phyloP scores from a whole-genome alignment of 2,888 invertebrate genomes.

The Thecophora atra region DNA sequence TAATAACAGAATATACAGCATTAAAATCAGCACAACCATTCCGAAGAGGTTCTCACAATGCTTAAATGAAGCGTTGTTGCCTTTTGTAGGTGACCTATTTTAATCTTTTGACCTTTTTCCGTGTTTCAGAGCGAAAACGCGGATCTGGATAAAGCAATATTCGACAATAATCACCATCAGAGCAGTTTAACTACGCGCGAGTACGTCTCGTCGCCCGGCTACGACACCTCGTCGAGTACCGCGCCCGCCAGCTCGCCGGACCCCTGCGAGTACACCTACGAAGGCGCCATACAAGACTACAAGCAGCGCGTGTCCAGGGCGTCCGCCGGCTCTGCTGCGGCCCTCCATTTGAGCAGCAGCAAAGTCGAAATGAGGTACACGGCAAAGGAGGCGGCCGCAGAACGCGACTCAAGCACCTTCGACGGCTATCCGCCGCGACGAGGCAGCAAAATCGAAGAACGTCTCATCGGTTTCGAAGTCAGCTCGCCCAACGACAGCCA shows the following conservation, averaged over 20 bases:
- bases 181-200: slow-evolving; percentile 55
- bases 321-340: slow-evolving; percentile 35
- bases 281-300: slow-evolving; percentile 87
- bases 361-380: slow-evolving; percentile 45
- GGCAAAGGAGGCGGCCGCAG: slow-evolving; percentile 67
- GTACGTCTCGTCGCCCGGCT: slow-evolving; percentile 68
- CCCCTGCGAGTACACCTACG: slow-evolving; percentile 85
- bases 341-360: slow-evolving; percentile 40
- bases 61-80: too few species aligned
- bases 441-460: slow-evolving; percentile 72
- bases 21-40: too few species aligned
- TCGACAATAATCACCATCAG: slow-evolving; percentile 43
- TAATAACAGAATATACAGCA: too few species aligned
- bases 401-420: slow-evolving; percentile 57
- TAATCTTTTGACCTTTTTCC: not conserved
- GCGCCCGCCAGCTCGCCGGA: slow-evolving; percentile 76
- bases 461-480: slow-evolving; percentile 71
- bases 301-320: slow-evolving; percentile 78
- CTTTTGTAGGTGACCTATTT: not conserved
- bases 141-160: slow-evolving; percentile 65
- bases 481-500: slow-evolving; percentile 63
- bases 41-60: too few species aligned
- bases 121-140: slow-evolving; percentile 70
- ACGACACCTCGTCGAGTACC: slow-evolving; percentile 76
- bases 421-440: slow-evolving; percentile 66